Conservation (phyloP, 92 coral and sea anemone genomes). For the Bergia puertoricense region DNA sequence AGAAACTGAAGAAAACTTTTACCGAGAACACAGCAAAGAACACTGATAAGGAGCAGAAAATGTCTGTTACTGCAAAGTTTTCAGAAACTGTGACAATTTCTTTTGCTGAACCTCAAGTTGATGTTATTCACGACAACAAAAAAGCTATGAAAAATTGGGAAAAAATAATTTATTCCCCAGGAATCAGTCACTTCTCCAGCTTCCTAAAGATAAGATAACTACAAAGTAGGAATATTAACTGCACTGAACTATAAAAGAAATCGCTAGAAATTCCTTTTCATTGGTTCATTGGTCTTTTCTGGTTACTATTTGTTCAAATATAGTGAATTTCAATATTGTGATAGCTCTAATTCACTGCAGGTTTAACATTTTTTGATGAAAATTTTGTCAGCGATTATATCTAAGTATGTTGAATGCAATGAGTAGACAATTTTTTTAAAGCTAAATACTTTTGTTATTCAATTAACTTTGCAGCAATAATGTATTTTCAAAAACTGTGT, state of each 20-base stretch:
- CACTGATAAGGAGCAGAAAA: conserved; percentile 23
- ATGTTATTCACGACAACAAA: conserved; percentile 24
- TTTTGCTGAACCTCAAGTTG: conserved; percentile 17
- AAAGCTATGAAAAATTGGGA: background rate
- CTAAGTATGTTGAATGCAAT: no score
- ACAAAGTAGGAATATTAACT: conserved; percentile 15
- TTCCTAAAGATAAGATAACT: background rate
- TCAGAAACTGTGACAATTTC: conserved; percentile 31
- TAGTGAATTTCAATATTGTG: conserved; percentile 23
- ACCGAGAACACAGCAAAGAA: conserved; percentile 31
- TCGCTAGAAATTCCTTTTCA: conserved; percentile 22
- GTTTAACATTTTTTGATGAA: no score
- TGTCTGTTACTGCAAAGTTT: background rate
- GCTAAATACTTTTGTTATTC: no score
- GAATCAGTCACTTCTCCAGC: background rate
- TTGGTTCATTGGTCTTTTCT: conserved; percentile 25
- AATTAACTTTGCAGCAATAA: no score
- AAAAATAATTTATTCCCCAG: background rate
- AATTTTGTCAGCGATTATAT: no score
- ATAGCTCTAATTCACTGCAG: conserved; percentile 30
- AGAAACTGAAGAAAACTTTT: background rate
- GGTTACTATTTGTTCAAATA: background rate
- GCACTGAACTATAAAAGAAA: background rate
- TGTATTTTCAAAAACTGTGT: no score
- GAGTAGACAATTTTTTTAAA: no score